Percentiles rank a stretch among this genome's conserved stretches.
Conservation (phyloP, 2,113 vertebrate species). For the Odobenus rosmarus region DNA sequence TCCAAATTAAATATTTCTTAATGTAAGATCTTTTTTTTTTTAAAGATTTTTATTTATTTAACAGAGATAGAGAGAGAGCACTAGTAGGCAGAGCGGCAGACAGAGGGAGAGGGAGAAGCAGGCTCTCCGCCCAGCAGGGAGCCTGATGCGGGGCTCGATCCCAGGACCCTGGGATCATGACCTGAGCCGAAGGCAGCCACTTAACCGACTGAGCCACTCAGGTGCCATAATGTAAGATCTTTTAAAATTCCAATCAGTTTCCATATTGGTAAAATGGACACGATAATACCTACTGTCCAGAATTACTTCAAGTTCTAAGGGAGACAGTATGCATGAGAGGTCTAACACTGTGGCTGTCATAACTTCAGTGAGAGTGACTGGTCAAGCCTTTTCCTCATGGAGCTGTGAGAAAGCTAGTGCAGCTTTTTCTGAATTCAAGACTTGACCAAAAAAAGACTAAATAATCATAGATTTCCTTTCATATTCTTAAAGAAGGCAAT, state of each 20-base stretch:
- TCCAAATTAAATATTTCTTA: not conserved
- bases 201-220: too few species aligned
- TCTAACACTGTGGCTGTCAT: not conserved
- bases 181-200: too few species aligned
- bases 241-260: not conserved
- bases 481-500: slow-evolving; percentile 52
- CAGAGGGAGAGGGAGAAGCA: too few species aligned
- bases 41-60: too few species aligned
- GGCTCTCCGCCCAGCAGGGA: too few species aligned
- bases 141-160: too few species aligned
- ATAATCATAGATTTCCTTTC: slow-evolving; percentile 9
- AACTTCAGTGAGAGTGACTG: not conserved
- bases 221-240: not conserved
- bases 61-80: too few species aligned
- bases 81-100: too few species aligned
- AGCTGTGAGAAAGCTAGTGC: slow-evolving; percentile 3
- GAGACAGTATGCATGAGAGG: not conserved
- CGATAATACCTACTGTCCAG: not conserved
- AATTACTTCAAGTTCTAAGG: not conserved
- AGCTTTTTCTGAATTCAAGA: slow-evolving; percentile 6
- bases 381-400: not conserved
- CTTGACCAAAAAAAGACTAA: slow-evolving; percentile 37
- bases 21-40: not conserved
- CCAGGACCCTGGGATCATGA: too few species aligned
- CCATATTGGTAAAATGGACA: not conserved